phyloP scores from a whole-genome alignment of 1,140 invertebrate genomes.

The Drosophila prosaltans region DNA sequence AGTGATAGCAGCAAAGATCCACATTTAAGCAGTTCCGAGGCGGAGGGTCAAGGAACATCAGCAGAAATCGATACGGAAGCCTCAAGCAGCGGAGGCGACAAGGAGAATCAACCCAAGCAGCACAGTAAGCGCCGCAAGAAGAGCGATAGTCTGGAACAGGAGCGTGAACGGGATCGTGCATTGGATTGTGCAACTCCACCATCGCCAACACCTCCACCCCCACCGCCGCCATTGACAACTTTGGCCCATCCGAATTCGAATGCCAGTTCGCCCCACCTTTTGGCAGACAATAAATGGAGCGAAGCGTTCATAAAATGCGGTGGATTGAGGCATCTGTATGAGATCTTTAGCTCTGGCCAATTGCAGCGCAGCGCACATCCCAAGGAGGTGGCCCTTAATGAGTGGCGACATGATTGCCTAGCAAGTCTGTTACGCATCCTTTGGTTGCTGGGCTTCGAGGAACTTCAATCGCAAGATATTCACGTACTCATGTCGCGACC shows the following conservation, averaged over 20 bases:
- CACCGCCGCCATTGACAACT: conserved; percentile 18
- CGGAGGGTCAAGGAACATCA: conserved; percentile 43
- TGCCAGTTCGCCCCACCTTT: conserved; percentile 23
- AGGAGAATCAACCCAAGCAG: conserved; percentile 73
- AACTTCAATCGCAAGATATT: conserved; percentile 85
- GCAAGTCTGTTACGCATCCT: conserved; percentile 90
- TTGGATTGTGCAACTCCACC: conserved; percentile 57
- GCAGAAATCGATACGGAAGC: conserved; percentile 53
- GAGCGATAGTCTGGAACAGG: conserved; percentile 49
- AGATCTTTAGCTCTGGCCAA: conserved; percentile 94
- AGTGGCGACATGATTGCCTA: conserved; percentile 97
- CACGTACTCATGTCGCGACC: conserved; percentile 86
- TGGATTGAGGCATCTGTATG: conserved; percentile 93
- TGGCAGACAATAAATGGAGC: conserved; percentile 85
- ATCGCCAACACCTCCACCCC: conserved; percentile 40
- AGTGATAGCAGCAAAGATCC: conserved; percentile 50
- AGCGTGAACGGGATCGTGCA: conserved; percentile 51
- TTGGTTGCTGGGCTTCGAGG: conserved; percentile 92
- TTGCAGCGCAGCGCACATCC: conserved; percentile 86
- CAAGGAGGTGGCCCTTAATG: conserved; percentile 87
- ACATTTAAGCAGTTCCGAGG: conserved; percentile 21
- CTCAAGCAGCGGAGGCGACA: conserved; percentile 63
- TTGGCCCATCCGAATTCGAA: background rate
- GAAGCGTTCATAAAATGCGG: conserved; percentile 93
- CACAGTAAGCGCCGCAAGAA: conserved; percentile 71